phyloP scores from a whole-genome alignment of 2,113 vertebrate genomes.

The Equus przewalskii region DNA sequence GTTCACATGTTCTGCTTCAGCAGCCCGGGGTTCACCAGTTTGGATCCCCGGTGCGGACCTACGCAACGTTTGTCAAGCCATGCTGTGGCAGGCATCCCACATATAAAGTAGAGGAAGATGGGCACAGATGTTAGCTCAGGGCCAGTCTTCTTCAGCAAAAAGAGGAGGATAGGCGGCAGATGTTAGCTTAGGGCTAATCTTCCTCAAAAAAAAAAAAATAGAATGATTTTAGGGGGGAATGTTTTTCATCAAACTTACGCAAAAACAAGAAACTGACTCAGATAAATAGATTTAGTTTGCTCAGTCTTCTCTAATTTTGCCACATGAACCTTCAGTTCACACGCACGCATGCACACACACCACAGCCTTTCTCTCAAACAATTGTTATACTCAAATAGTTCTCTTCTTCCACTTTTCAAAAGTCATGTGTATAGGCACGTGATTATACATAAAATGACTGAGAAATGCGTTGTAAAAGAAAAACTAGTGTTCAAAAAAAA shows the following conservation, averaged over 20 bases:
- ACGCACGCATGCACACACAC: no score
- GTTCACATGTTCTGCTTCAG: no score
- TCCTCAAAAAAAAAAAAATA: not conserved
- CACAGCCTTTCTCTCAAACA: not conserved
- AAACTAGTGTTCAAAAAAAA: constrained; percentile 8
- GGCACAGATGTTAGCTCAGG: no score
- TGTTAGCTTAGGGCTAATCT: no score
- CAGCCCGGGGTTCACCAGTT: no score
- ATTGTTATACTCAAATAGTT: not conserved
- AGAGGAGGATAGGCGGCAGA: no score
- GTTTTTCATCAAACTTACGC: not conserved
- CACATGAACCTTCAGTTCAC: not conserved
- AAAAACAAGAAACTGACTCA: constrained; percentile 68
- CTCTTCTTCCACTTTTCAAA: not conserved
- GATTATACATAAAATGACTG: constrained; percentile 24
- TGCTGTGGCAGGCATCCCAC: no score
- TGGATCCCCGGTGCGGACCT: no score
- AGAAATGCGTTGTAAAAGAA: not conserved
- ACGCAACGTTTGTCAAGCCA: no score
- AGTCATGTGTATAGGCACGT: not conserved
- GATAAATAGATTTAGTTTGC: constrained; percentile 19
- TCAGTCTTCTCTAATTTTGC: constrained; percentile 4
- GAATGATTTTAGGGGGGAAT: not conserved
- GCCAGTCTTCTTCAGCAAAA: no score
- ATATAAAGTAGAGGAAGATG: no score